Base-by-base conservation (phyloP, 2,113 vertebrate species). In the Caranx ignobilis region DNA sequence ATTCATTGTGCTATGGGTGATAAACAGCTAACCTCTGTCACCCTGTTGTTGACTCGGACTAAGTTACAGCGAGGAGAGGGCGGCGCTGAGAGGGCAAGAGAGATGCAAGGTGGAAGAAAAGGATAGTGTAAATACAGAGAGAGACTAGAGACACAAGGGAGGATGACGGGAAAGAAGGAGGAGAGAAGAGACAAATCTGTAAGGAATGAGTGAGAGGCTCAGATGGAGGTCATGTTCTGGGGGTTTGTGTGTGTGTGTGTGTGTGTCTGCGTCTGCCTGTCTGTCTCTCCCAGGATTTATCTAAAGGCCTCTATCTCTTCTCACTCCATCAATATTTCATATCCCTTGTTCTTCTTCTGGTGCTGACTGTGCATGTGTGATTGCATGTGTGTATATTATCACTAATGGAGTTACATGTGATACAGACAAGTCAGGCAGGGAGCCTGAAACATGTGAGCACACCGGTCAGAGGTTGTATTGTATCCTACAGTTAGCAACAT, bases 291-390 rank as follows among this genome's bases (percentile, higher is more conserved):
- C 3, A 7, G 35, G 13, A 16, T 35, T 78, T 21, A 37, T 81
- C 54, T 75, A 45, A 88, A 82, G 76, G 45, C 60, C 12, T 83
- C 34, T 18, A 2, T 75, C 57, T 34, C 43, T 32, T 78, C 65
- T 66, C 35, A 26, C 61, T 61, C 50, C 82, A 92, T 87, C 31
- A 85, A 85, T 85, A 87, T 86, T 88, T 88, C 43, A 88, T 54
- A 66, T 18, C 56, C 60, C 41, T 32, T 65, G 8, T 47, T 56
- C n/a, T 67, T 70, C 26, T 64, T 74, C 8, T 37, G 16, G 50
- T 64, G 82, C 39, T 70, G 57, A 77, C 39, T 69, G 21, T 65
- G 65, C 55, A 48, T 59, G 21, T 63, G 39, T 71, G 54, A 1
- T n/a, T 65, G 5, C 2, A 2, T 69, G 19, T 75, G 48, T 62